These are phyloP conservation scores for Spodoptera picta DNA, from an alignment of 2,888 invertebrate genomes.

Conservation along the genomic window DNA sequence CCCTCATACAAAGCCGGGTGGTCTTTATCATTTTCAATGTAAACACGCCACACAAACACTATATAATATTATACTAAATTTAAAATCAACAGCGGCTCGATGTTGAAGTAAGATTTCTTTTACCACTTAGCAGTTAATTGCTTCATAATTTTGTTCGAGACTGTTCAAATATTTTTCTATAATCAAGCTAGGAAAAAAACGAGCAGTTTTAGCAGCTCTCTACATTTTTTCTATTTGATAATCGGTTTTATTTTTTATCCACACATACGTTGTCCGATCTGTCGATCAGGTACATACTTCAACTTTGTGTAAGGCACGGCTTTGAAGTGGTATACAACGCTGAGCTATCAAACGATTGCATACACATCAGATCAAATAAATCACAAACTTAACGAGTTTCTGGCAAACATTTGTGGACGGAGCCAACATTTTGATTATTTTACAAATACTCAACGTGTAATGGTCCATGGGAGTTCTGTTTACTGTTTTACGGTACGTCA, in stretches of 20 bases:
- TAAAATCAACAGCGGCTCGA: slow-evolving; percentile 74
- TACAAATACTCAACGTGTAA: slow-evolving; percentile 84
- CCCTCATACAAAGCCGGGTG: slow-evolving; percentile 80
- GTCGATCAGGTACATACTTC: slow-evolving; percentile 42
- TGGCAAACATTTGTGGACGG: slow-evolving; percentile 80
- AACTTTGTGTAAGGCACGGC: slow-evolving; percentile 55
- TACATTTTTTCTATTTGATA: slow-evolving; percentile 28
- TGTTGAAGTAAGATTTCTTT: slow-evolving; percentile 54
- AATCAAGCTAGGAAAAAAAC: slow-evolving; percentile 17
- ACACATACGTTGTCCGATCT: slow-evolving; percentile 47
- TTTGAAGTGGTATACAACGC: slow-evolving; percentile 74
- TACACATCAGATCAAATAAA: slow-evolving; percentile 81
- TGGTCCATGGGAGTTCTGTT: slow-evolving; percentile 81
- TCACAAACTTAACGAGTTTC: slow-evolving; percentile 81
- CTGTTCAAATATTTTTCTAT: slow-evolving; percentile 34
- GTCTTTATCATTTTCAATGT: slow-evolving; percentile 87
- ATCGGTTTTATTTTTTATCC: slow-evolving; percentile 46
- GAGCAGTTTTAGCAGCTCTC: slow-evolving; percentile 16
- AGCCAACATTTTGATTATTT: slow-evolving; percentile 79
- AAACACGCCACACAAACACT: slow-evolving; percentile 79
- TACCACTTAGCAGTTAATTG: slow-evolving; percentile 56
- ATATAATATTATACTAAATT: slow-evolving; percentile 82
- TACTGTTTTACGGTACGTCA: slow-evolving; percentile 78
- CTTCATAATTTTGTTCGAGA: slow-evolving; percentile 31
- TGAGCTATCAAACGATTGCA: slow-evolving; percentile 76